phyloP scores from a whole-genome alignment of 2,888 invertebrate species.

The Nephrotoma appendiculata region DNA sequence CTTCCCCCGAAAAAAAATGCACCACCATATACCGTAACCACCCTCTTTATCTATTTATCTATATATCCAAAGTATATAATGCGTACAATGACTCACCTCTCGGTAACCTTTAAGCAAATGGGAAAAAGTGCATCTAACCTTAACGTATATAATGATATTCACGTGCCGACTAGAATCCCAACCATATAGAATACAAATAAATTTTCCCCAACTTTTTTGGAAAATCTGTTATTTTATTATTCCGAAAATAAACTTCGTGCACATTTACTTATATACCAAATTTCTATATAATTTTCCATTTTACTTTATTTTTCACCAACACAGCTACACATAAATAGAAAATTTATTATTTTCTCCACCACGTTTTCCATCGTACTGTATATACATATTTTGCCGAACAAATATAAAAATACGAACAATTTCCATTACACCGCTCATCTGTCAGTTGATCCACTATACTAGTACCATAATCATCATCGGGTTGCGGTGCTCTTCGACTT shows the following conservation, averaged over 20 bases:
- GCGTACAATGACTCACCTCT: neutral
- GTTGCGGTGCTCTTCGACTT: neutral
- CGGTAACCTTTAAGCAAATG: neutral
- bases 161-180: neutral
- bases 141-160: neutral
- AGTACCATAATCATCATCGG: neutral
- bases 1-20: neutral
- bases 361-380: neutral
- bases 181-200: neutral
- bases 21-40: neutral
- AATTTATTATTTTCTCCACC: neutral
- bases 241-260: neutral
- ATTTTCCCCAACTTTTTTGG: neutral
- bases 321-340: neutral
- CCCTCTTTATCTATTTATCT: neutral
- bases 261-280: neutral
- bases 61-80: neutral
- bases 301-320: neutral
- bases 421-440: constrained; percentile 1
- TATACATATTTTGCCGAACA: neutral
- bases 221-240: neutral
- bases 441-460: neutral
- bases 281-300: neutral
- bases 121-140: neutral
- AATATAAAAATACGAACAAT: neutral